These are phyloP conservation scores for Xiphias gladius DNA, from an alignment of 2,113 vertebrate genomes.

Conservation along the genomic window DNA sequence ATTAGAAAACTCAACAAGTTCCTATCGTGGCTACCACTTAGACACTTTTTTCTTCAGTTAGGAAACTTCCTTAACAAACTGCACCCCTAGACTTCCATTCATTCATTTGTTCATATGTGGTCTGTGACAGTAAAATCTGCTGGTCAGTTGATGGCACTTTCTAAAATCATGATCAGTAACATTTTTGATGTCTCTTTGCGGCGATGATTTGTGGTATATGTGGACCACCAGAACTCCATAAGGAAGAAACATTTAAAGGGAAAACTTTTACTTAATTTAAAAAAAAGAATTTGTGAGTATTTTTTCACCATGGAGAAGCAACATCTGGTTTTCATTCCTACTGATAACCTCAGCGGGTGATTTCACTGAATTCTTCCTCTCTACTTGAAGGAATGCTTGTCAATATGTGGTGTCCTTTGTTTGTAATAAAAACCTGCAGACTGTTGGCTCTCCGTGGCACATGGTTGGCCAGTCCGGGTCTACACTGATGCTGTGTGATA, in stretches of 20 bases:
- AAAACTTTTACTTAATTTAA: no score
- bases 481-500: background rate
- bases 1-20: background rate
- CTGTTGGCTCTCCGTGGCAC: background rate
- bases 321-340: background rate
- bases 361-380: background rate
- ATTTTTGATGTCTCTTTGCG: background rate
- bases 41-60: no score
- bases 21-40: no score
- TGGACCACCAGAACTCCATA: background rate
- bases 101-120: background rate
- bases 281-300: background rate
- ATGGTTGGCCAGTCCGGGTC: background rate
- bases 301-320: background rate
- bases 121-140: background rate
- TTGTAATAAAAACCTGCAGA: slow-evolving; percentile 3
- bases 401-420: slow-evolving; percentile 3
- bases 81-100: background rate
- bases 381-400: background rate
- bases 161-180: background rate
- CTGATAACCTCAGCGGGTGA: slow-evolving; percentile 1
- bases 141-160: background rate
- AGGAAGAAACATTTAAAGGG: background rate
- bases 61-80: no score
- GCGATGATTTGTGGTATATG: background rate